Evolutionary conservation across 2,113 vertebrate species (phyloP), one percentile per base, ranked within the genome.

Genomic region (Gavia stellata): DNA sequence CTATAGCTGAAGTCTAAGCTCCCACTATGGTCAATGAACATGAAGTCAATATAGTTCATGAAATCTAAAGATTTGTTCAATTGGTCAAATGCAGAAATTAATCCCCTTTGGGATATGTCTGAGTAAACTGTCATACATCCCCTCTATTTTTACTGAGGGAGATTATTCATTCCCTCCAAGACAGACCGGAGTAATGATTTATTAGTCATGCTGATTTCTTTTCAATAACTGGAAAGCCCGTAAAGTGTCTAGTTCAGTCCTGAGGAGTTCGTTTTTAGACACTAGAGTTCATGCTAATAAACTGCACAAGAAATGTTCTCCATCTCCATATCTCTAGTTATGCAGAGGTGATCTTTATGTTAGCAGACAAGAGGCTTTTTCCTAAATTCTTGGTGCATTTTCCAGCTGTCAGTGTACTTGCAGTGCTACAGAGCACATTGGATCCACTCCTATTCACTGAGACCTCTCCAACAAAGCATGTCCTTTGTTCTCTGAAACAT

Each of bases 391-490:
- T 53, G 8, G 12, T 29, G 17, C 0, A 0, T 58, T 86, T 92
- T 71, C 17, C 12, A 52, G 13, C 20, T 63, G 14, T 17, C 31
- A 25, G 6, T 40, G 19, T 14, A 17, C 34, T 73, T 88, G 11
- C 12, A 26, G 10, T 21, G 4, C 17, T 94, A 31, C 19, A 70
- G 19, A 78, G 33, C 19, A 36, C 9, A 4, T 8, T 81, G 34
- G 12, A 62, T 21, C 10, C 12, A n/a, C 2, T 12, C 14, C 1
- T 29, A 2, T 12, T 49, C 26, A 17, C 7, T 21, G 18, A 66
- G 10, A 0, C 6, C 14, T 66, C 7, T 12, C 5, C 7, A 38
- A 1, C 0, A 52, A 17, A 80, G 2, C 8, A 38, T 15, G 9
- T 61, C 10, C 20, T 59, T 49, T 62, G 38, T 21, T 45, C 15